phyloP scores from a whole-genome alignment of 1,140 invertebrate species.

The Heliconius hermathena region DNA sequence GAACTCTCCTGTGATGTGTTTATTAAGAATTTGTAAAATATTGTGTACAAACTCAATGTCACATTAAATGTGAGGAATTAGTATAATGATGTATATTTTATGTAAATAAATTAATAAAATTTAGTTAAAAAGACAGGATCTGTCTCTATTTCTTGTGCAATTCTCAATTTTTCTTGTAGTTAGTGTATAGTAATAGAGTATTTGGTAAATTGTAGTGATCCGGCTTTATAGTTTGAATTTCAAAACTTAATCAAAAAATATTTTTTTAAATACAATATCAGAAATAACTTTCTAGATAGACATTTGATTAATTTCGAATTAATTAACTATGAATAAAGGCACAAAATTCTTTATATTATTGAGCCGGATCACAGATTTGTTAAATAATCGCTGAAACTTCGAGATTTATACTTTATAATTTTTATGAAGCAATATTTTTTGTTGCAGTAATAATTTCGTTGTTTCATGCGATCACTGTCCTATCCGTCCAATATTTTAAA shows the following conservation, averaged over 20 bases:
- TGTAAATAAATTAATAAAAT: slow-evolving; percentile 52
- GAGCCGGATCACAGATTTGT: no score
- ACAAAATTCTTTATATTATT: no score
- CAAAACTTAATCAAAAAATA: not conserved
- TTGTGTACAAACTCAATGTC: slow-evolving; percentile 56
- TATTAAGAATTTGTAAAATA: slow-evolving; percentile 62
- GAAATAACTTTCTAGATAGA: no score
- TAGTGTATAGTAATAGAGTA: not conserved
- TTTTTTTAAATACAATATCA: no score
- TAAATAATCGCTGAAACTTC: no score
- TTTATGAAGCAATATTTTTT: no score
- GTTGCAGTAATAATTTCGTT: no score
- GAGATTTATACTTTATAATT: no score
- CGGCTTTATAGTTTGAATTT: not conserved
- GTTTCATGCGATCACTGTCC: not conserved
- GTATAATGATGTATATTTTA: slow-evolving; percentile 58
- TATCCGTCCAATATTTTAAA: slow-evolving; percentile 34
- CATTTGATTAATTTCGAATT: no score
- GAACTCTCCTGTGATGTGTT: slow-evolving; percentile 79
- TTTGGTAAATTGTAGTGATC: not conserved
- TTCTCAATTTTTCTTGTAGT: slow-evolving; percentile 19
- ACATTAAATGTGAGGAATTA: slow-evolving; percentile 59
- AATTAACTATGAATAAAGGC: no score
- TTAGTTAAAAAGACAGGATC: slow-evolving; percentile 23
- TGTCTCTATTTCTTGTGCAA: slow-evolving; percentile 37